Conservation (phyloP, 2,888 invertebrate genomes). For the Diachrysia chrysitis region DNA sequence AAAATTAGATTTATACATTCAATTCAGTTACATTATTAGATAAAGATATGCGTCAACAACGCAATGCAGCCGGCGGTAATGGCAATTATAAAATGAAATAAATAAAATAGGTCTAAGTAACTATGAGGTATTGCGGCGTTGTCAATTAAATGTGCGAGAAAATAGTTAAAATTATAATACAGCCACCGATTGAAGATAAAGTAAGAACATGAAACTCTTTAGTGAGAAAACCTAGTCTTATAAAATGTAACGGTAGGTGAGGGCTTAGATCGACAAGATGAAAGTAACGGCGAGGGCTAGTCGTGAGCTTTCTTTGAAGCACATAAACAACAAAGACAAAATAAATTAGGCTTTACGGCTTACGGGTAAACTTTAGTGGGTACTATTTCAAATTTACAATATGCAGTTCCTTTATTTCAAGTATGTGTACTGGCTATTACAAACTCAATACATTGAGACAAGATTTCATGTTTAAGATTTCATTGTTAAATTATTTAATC, state of each 20-base stretch:
- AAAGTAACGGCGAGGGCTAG: background rate
- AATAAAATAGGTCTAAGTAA: too few relatives aligned
- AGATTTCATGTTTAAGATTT: too few relatives aligned
- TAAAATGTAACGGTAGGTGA: background rate
- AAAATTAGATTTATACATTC: too few relatives aligned
- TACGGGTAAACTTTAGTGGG: background rate
- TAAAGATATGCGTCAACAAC: too few relatives aligned
- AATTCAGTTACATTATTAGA: too few relatives aligned
- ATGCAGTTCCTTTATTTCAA: too few relatives aligned
- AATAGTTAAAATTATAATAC: background rate
- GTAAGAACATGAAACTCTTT: background rate
- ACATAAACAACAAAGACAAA: conserved; percentile 1
- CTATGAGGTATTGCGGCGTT: conserved; percentile 10
- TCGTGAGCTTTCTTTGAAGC: background rate
- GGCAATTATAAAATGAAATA: too few relatives aligned
- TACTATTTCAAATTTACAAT: background rate
- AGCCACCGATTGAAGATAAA: background rate
- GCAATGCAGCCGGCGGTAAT: too few relatives aligned
- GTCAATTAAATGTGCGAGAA: background rate
- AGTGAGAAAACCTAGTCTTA: background rate
- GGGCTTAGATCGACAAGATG: conserved; percentile 3
- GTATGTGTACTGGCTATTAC: too few relatives aligned
- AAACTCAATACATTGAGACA: too few relatives aligned
- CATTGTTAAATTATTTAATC: too few relatives aligned
- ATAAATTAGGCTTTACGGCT: background rate